These are phyloP conservation scores for Gobio occitaniae DNA, from an alignment of 2,797 vertebrate genomes.

Conservation along the genomic window DNA sequence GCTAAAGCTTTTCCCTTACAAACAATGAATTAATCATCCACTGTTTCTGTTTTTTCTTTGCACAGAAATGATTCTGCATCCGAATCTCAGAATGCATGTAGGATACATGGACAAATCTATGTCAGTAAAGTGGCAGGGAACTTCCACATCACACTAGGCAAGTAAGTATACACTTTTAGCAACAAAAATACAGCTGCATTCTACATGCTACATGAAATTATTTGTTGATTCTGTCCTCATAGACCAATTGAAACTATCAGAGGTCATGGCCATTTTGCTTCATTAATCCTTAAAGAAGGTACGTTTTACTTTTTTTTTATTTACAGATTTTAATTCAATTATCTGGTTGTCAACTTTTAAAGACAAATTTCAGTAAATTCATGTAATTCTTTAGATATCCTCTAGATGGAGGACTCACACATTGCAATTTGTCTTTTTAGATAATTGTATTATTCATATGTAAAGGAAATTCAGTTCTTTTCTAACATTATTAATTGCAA, in stretches of 20 bases:
- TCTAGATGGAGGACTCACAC: not conserved
- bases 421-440: not conserved
- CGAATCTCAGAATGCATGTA: constrained; percentile 84
- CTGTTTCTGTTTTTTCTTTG: not conserved
- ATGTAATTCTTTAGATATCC: not conserved
- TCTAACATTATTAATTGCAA: not conserved
- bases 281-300: constrained; percentile 92
- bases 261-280: constrained; percentile 92
- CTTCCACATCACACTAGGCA: constrained; percentile 96
- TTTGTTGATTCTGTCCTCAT: not conserved
- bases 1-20: not conserved
- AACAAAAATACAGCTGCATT: not conserved
- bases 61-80: constrained; percentile 80
- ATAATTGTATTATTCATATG: not conserved
- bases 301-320: constrained; percentile 68
- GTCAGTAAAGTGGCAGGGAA: constrained; percentile 98
- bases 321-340: not conserved
- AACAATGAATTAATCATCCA: not conserved
- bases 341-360: not conserved
- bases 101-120: constrained; percentile 92
- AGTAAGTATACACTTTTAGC: constrained; percentile 82
- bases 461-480: not conserved
- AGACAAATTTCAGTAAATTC: not conserved
- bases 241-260: constrained; percentile 61
- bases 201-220: not conserved